Percentiles rank a stretch among this genome's conserved stretches.
phyloP scores from a whole-genome alignment of 2,888 invertebrate genomes.

The Anoncus sp. region DNA sequence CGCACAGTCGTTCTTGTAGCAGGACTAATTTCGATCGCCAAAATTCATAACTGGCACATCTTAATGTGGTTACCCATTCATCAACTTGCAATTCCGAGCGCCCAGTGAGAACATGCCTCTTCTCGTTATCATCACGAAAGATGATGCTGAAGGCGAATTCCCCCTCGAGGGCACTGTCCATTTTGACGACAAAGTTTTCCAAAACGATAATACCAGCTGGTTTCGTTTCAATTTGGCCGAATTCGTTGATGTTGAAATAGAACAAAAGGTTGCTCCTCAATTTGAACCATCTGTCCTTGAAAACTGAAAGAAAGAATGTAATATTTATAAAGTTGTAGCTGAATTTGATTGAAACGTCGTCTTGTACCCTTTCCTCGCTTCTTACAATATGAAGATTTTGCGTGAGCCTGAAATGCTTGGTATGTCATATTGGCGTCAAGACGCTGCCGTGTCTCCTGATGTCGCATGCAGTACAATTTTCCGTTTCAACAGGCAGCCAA shows the following conservation, averaged over 20 bases:
- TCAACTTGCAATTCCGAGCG: constrained; percentile 89
- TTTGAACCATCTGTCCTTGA: constrained; percentile 92
- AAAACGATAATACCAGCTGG: constrained; percentile 90
- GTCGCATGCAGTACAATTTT: too few relatives aligned
- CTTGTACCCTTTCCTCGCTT: too few relatives aligned
- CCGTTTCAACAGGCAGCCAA: too few relatives aligned
- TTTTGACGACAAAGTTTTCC: constrained; percentile 89
- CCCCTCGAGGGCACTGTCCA: constrained; percentile 87
- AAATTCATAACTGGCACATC: constrained; percentile 89
- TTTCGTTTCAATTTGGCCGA: constrained; percentile 87
- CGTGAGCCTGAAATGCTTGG: too few relatives aligned
- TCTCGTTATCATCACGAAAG: constrained; percentile 88
- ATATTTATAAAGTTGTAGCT: neutral
- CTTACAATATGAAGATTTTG: too few relatives aligned
- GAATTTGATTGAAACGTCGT: too few relatives aligned
- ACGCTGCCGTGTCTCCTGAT: too few relatives aligned
- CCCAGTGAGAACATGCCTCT: constrained; percentile 89
- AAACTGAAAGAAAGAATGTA: constrained; percentile 84
- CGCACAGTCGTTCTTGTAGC: constrained; percentile 88
- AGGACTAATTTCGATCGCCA: constrained; percentile 87
- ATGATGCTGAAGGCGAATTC: constrained; percentile 91
- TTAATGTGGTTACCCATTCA: constrained; percentile 88
- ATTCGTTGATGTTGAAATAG: constrained; percentile 89
- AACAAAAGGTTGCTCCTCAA: constrained; percentile 90
- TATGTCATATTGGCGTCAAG: too few relatives aligned